Base-by-base conservation (phyloP, 1,140 invertebrate genomes). In the Tetranychus cinnabarinus region DNA sequence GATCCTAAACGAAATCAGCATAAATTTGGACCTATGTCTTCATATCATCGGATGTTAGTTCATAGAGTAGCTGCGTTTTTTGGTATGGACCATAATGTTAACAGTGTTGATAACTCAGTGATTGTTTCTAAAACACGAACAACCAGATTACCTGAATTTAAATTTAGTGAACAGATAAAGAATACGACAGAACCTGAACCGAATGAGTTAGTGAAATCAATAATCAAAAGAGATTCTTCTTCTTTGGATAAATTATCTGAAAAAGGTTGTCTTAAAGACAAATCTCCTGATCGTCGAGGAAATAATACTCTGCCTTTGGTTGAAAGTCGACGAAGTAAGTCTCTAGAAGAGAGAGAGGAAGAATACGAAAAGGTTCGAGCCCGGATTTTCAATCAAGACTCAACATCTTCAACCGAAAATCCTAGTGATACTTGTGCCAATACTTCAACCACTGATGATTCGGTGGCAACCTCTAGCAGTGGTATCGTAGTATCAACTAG, bases 11-110 rank as follows among this genome's bases (percentile, higher is more conserved):
- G 77, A 77, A 80, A 79, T 68, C 79, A 83, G 65, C 81, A 83
- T 63, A 86, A 85, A 68, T 92, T 93, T 76, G 83, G 83, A 6
- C 82, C 82, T 68, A 87, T 89, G 82, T 87, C 86, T 48, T 91
- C 88, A 48, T 95, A 95, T 75, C 87, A 92, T 66, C 78, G 89
- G 42, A 92, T 96, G 88, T 73, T 96, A 63, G 87, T 93, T 6
- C 90, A 95, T 74, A 81, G 89, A 35, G 85, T 88, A 48, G 87
- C 89, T 2, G 86, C 87, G 48, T 88, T 85, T 69, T 93, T 92
- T 72, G 86, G 88, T 52, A 82, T 96, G 75, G 87, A 91, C 61
- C 90, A 95, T 71, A 91, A 91, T 71, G 82, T 93, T 34, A 89
- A 95, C 74, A 78, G 81, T 65, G 82, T 82, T 42, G 87, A 87